Percentiles rank a stretch among this genome's conserved stretches.
These are phyloP conservation scores for Mya arenaria DNA, from an alignment of 1,140 invertebrate genomes.

Conservation along the genomic window DNA sequence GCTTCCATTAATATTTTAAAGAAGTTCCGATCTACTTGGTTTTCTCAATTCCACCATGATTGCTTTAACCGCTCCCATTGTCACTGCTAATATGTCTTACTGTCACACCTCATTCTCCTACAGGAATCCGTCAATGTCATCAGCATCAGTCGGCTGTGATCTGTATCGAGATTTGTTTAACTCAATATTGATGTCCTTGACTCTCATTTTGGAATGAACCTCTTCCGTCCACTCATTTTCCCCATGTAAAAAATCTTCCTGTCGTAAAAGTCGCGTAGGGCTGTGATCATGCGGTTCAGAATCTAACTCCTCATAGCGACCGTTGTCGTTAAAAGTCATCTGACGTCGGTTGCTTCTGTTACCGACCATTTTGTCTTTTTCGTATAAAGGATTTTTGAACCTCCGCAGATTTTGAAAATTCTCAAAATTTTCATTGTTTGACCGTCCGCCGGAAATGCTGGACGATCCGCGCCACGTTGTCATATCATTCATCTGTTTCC, in stretches of 20 bases:
- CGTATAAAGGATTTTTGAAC: constrained; percentile 43
- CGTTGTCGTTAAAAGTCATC: neutral
- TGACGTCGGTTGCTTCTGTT: constrained; percentile 11
- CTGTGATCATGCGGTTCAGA: constrained; percentile 1
- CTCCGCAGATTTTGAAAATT: constrained; percentile 43
- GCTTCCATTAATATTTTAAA: too few relatives aligned
- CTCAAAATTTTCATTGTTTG: constrained; percentile 44
- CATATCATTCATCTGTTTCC: constrained; percentile 26
- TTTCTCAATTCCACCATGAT: too few relatives aligned
- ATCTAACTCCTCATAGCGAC: constrained; percentile 28
- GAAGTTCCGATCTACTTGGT: too few relatives aligned
- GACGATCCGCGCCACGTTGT: constrained; percentile 21
- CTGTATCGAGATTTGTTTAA: constrained; percentile 27
- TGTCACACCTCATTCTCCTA: constrained; percentile 45
- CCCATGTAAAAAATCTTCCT: constrained; percentile 24
- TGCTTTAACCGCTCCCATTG: too few relatives aligned
- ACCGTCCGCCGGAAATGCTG: constrained; percentile 3
- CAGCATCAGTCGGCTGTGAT: constrained; percentile 5
- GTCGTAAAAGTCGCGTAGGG: constrained; percentile 18
- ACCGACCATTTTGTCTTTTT: constrained; percentile 43
- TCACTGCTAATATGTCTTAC: too few relatives aligned
- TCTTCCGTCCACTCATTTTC: constrained; percentile 45
- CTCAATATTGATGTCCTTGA: constrained; percentile 48
- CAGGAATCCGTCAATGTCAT: constrained; percentile 12
- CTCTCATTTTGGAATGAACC: constrained; percentile 25